Evolutionary conservation across 2,888 invertebrate species (phyloP), one percentile per base, ranked within the genome.

Genomic region (Zaprionus bogoriensis): DNA sequence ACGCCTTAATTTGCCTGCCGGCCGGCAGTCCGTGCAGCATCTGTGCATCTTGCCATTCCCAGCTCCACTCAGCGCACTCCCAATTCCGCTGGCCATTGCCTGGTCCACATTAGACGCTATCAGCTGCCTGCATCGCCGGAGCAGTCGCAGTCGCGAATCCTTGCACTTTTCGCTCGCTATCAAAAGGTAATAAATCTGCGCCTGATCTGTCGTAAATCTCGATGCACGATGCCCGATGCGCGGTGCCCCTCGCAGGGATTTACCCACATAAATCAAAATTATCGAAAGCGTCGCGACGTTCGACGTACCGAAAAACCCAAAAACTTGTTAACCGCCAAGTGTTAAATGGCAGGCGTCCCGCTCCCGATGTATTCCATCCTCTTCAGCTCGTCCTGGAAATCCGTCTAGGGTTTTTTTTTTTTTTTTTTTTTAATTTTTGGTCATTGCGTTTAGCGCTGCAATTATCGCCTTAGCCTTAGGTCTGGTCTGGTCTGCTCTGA

Each of bases 191-290:
- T 89, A 89, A 89, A 89, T 89, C 88, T 89, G 77, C 64, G 66
- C 74, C 77, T 89, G 89, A 89, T 88, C 87, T 87, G 87, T 82
- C 89, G 89, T 89, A 89, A 89, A 89, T 89, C 89, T 88, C 74
- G 77, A 77, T n/a, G n/a, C n/a, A n/a, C n/a, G n/a, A 88, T 76
- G 86, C 77, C 80, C 72, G 77, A 77, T n/a, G n/a, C n/a, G n/a
- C n/a, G n/a, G 89, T 77, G 87, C 77, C 77, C 82, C 86, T 89
- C 88, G 87, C 87, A n/a, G n/a, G n/a, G 89, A 88, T 88, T 89
- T 89, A 83, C 80, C 80, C 82, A 87, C 89, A 89, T 89, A 89
- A 89, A 89, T 89, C 89, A 89, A 89, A 89, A 89, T 89, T 89
- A 89, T 89, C 89, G 87, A 80, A n/a, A 66, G 74, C 70, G 66